Evolutionary conservation across 2,888 invertebrate genomes (phyloP), one percentile per base, ranked within the genome.

Genomic region (Callimorpha dominula): DNA sequence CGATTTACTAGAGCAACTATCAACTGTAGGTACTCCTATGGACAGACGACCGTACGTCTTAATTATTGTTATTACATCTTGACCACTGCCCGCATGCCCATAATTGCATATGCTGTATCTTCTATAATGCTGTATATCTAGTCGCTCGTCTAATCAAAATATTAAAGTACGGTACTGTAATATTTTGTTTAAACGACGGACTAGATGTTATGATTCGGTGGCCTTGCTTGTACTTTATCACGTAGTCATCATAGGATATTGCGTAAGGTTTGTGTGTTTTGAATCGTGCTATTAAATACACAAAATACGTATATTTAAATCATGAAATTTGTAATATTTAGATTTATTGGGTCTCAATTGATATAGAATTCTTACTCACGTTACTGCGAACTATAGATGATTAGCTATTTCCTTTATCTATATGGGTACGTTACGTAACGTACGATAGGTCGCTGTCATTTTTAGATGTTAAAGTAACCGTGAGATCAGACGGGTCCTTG

Each of bases 31-130:
- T 60, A 68, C 49, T 68, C 57, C 14, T 70, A 72, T 70, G 66
- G 63, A 69, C 68, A 85, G 86, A 84, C 82, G 87, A 85, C 72
- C 50, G 70, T 71, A 85, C 84, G 78, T 83, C 90, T 91, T 92
- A 92, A 93, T 93, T 92, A 93, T 93, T 93, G 88, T 93, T 92
- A 93, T 93, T 93, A 89, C 77, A 78, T 82, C 77, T 79, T 77
- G 86, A 89, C 87, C 88, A 86, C 89, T 81, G 89, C 86, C 78
- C 87, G 85, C 85, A 83, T 81, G 74, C 76, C 73, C 81, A 83
- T 92, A 94, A 94, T 94, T 91, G 88, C 85, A 75, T 81, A 77
- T 80, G 77, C 81, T 82, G 88, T 88, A 91, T 89, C 90, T 87
- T 90, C 89, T 90, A 88, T 90, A 91, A 31, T 31, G 31, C 31